Base-by-base conservation (phyloP, 2,797 vertebrate species). In the Lindbergichthys nudifrons region DNA sequence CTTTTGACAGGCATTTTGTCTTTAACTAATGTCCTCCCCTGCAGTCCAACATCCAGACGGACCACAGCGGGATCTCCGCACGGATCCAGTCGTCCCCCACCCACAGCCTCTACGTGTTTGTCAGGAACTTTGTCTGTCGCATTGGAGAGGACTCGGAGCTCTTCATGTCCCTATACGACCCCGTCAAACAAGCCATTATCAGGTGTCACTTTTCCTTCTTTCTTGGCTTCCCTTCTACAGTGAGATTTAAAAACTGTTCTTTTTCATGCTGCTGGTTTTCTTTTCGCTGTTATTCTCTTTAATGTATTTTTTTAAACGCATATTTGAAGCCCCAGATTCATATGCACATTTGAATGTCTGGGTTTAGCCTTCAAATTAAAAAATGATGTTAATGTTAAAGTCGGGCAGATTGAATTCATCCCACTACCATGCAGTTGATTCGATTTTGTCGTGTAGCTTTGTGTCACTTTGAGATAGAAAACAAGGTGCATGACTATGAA, bases 121-220 rank as follows among this genome's bases (percentile, higher is more conserved):
- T 99, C 87, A 93, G 98, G 75, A 99, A 99, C 90, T 99, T 99
- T 76, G 97, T 99, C 16, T 99, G 97, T 87, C 95, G 97, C 53
- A 98, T 99, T n/a, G 97, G 97, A 23, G 98, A 99, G 85, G 98
- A 99, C 75, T 96, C 98, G 0, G 97, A 99, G 65, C 97, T 99
- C 79, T 99, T 99, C 76, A 99, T 99, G 98, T 97, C 98, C 0
- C 95, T 99, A 0, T 99, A 99, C 0, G 97, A 99, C 80, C 97
- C 97, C 23, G 88, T 90, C 82, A 98, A 96, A 80, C 95, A 95
- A 88, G 82, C 54, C 41, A 92, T 99, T 66, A 99, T 99, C 93
- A 99, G 98, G 98, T 96, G 75, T 18, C 50, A 9, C 50, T 46
- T 18, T 0, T 53, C 15, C 12, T 50, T 67, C 12, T 67, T 15